Percentiles rank a stretch among this genome's conserved stretches.
phyloP scores from a whole-genome alignment of 1,140 invertebrate species.

The Drosophila repletoides region DNA sequence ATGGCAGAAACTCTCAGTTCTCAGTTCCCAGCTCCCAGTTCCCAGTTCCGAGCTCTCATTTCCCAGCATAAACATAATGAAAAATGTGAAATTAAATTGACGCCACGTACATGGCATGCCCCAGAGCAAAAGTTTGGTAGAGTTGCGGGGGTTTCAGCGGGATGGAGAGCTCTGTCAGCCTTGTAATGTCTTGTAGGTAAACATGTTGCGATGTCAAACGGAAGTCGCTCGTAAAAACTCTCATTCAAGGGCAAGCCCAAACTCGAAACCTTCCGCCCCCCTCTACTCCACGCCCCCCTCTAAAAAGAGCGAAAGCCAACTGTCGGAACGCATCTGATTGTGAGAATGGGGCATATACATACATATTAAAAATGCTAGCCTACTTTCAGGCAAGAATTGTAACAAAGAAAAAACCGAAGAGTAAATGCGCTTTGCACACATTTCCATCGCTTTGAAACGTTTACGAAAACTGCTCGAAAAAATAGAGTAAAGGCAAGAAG shows the following conservation, averaged over 20 bases:
- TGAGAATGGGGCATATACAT: slow-evolving; percentile 3
- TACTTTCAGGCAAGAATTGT: slow-evolving; percentile 34
- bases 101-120: slow-evolving; percentile 59
- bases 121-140: slow-evolving; percentile 3
- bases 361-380: slow-evolving; percentile 60
- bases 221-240: slow-evolving; percentile 76
- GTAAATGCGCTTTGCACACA: not conserved
- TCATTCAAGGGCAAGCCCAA: slow-evolving; percentile 11
- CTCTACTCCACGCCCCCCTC: not conserved
- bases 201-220: slow-evolving; percentile 70
- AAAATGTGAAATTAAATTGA: slow-evolving; percentile 79
- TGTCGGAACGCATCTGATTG: slow-evolving; percentile 45
- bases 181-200: slow-evolving; percentile 78
- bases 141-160: not conserved
- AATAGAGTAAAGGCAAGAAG: not conserved
- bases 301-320: slow-evolving; percentile 32
- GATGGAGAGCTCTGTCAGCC: slow-evolving; percentile 40
- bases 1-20: slow-evolving; percentile 21
- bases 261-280: not conserved
- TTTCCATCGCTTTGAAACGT: too few relatives aligned
- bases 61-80: slow-evolving; percentile 67
- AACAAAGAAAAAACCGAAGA: not conserved
- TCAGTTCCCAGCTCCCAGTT: not conserved
- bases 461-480: not conserved
- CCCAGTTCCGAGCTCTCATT: not conserved